A percentile compares a stretch with the other conserved stretches of the same genome.
These are phyloP conservation scores for Cylindroiulus punctatus DNA, from an alignment of 2,888 invertebrate genomes.

Conservation along the genomic window DNA sequence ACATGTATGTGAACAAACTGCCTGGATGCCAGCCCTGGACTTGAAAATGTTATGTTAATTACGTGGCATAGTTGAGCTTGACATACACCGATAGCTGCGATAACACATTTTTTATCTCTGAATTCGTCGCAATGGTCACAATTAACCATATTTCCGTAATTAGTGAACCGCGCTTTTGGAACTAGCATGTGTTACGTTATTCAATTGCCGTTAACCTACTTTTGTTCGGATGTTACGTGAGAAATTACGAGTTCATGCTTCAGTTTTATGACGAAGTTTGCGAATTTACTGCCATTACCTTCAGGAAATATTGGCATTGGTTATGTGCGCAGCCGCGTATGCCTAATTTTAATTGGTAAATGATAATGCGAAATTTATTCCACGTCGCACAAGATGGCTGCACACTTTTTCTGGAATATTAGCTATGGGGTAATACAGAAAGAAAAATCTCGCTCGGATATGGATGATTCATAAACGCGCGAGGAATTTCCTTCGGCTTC, in stretches of 20 bases:
- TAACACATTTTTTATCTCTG: not conserved
- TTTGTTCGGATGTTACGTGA: not conserved
- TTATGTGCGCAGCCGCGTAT: not conserved
- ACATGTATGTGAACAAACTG: no score
- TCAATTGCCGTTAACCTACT: not conserved
- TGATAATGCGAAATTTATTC: constrained; percentile 37
- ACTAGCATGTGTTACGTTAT: not conserved
- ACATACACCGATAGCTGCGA: not conserved
- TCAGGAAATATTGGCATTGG: not conserved
- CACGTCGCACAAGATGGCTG: not conserved
- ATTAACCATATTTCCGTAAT: not conserved
- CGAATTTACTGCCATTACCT: not conserved
- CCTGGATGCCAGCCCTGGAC: no score
- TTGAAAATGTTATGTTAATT: no score
- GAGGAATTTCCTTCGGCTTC: not conserved
- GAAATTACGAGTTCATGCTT: not conserved
- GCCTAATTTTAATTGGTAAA: constrained; percentile 24
- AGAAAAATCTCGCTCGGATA: no score
- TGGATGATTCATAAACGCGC: not conserved
- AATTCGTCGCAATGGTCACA: not conserved
- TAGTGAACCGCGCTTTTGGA: not conserved
- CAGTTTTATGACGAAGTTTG: not conserved
- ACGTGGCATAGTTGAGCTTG: no score
- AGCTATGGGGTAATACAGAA: not conserved
- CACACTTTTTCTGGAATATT: not conserved